phyloP scores from a whole-genome alignment of 1,140 invertebrate genomes.

The Gryon sp. region DNA sequence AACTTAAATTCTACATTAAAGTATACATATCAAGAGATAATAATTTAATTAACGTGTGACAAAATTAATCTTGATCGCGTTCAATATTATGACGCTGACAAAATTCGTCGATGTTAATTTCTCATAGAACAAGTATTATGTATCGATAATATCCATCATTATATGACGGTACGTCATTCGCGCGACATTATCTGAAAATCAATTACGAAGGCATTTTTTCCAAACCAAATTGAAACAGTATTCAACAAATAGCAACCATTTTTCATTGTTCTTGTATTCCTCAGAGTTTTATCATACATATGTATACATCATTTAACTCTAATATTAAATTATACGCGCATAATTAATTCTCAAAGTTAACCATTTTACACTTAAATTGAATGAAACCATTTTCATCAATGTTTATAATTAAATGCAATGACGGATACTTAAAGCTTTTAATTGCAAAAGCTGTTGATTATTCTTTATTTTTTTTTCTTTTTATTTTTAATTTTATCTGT shows the following conservation, averaged over 20 bases:
- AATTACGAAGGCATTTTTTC: conserved; percentile 1
- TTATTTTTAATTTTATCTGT: too few species aligned
- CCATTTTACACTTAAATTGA: too few species aligned
- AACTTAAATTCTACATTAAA: too few species aligned
- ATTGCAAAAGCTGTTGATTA: too few species aligned
- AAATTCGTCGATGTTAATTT: conserved; percentile 72
- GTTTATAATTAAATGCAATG: too few species aligned
- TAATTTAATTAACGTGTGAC: conserved; percentile 73
- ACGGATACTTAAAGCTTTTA: too few species aligned
- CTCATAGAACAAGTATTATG: conserved; percentile 56
- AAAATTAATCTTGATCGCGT: conserved; percentile 66
- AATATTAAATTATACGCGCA: too few species aligned
- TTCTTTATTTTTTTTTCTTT: too few species aligned
- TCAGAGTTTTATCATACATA: conserved; percentile 35
- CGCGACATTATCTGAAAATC: conserved; percentile 34
- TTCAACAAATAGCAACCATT: conserved; percentile 7
- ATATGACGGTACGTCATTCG: conserved; percentile 59
- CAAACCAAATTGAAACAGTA: conserved; percentile 37
- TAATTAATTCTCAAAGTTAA: too few species aligned
- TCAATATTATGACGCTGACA: conserved; percentile 72
- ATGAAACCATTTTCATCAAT: too few species aligned
- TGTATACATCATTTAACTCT: conserved; percentile 35
- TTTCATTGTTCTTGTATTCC: conserved; percentile 29
- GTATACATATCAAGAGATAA: too few species aligned
- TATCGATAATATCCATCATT: conserved; percentile 70